phyloP scores from a whole-genome alignment of 2,888 invertebrate species.

The Cheilosia soror region DNA sequence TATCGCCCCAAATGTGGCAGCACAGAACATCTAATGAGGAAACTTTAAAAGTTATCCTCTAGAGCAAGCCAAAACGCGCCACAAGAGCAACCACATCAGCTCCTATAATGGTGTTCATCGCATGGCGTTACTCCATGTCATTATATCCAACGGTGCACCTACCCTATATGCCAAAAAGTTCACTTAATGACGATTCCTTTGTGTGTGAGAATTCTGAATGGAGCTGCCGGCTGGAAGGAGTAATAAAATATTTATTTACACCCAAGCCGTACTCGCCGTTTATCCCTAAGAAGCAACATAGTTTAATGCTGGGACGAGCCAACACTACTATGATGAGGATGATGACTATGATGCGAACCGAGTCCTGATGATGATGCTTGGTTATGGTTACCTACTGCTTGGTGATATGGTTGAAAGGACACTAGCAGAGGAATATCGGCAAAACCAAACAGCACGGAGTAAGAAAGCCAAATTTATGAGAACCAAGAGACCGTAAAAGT shows the following conservation, averaged over 20 bases:
- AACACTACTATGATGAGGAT: conserved; percentile 14
- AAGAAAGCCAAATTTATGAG: conserved; percentile 55
- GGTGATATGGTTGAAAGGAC: conserved; percentile 37
- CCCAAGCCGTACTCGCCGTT: conserved; percentile 29
- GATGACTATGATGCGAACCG: conserved; percentile 32
- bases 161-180: conserved; percentile 37
- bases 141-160: conserved; percentile 55
- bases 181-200: conserved; percentile 51
- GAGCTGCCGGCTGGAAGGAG: conserved; percentile 27
- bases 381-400: conserved; percentile 20
- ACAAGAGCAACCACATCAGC: conserved; percentile 42
- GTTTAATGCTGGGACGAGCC: background rate
- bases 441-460: conserved; percentile 9
- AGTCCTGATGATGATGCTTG: conserved; percentile 45
- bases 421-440: background rate
- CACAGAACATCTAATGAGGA: conserved; percentile 61
- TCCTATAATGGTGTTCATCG: conserved; percentile 42
- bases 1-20: conserved; percentile 58
- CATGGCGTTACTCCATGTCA: conserved; percentile 47
- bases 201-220: conserved; percentile 8
- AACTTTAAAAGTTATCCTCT: conserved; percentile 54
- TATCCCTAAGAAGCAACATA: conserved; percentile 19
- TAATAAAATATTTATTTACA: conserved; percentile 63
- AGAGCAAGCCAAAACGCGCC: conserved; percentile 32
- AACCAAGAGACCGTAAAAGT: conserved; percentile 53